Evolutionary conservation across 2,113 vertebrate species (phyloP).

Genomic region (Sorex fumeus): DNA sequence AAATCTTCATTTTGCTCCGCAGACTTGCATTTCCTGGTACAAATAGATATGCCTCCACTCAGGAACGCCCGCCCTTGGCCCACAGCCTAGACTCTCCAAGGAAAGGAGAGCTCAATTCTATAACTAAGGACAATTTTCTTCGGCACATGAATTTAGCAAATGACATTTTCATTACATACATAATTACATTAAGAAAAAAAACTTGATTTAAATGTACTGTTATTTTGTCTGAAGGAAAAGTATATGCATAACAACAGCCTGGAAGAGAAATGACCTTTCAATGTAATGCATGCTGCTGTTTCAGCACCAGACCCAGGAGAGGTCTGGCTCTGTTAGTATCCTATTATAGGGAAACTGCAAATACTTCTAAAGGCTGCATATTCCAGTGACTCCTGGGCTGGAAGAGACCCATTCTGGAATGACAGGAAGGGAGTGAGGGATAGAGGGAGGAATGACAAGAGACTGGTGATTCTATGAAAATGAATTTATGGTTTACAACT

Average conservation of each 20-base stretch:
- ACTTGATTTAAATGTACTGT: constrained; percentile 49
- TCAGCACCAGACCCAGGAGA: neutral
- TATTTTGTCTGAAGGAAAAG: constrained; percentile 57
- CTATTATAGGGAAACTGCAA: constrained; percentile 19
- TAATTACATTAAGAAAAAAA: constrained; percentile 44
- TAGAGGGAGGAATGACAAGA: neutral
- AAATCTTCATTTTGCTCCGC: constrained; percentile 14
- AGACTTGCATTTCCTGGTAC: constrained; percentile 71
- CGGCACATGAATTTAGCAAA: constrained; percentile 37
- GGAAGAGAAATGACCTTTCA: constrained; percentile 50
- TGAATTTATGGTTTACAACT: constrained; percentile 1
- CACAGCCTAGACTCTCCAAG: neutral
- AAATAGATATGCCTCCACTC: neutral
- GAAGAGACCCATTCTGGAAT: neutral
- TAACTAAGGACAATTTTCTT: constrained; percentile 65
- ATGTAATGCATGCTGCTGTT: neutral
- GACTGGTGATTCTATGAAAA: neutral
- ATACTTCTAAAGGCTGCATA: neutral
- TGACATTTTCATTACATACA: constrained; percentile 54
- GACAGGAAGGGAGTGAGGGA: too few relatives aligned
- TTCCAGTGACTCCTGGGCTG: neutral
- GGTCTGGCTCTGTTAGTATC: neutral
- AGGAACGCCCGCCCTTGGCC: neutral
- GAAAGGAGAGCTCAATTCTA: neutral
- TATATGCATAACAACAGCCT: constrained; percentile 25